Evolutionary conservation across 2,113 vertebrate genomes (phyloP), one percentile per base, ranked within the genome.

Genomic region (Antechinus stuartii): DNA sequence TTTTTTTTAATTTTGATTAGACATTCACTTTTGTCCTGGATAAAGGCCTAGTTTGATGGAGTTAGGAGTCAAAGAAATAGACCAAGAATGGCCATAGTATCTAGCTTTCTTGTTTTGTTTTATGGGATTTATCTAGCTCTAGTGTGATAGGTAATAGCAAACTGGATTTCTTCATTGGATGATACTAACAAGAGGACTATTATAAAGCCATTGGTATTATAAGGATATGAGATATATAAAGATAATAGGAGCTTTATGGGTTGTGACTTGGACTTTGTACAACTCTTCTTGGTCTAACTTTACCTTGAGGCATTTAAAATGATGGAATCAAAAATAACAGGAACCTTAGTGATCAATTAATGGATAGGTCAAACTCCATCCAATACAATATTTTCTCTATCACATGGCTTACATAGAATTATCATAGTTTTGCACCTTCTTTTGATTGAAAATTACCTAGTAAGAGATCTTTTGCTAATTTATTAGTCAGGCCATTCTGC

Each of bases 1-100:
- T 42, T 96, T 97, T 96, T 97, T 97, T 96, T 94, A 96, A 47
- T 96, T 97, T 95, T 94, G 57, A 95, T 96, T 96, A 92, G 68
- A 94, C 96, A 94, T 97, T 97, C 94, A 91, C 97, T 98, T 97
- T 98, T 98, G 96, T 97, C 97, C 95, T 46, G 50, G 89, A 35
- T n/a, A 24, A 93, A 94, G 42, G 24, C 30, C 94, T 23, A 54
- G 26, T 46, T 26, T 93, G 91, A 42, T 91, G 57, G 50, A 50
- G 47, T 49, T n/a, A 89, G 7, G 27, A 5, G 7, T 46, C 53
- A 49, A 6, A 0, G 89, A 42, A 68, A 52, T 42, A 96, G 54
- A 97, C 8, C n/a, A 84, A 84, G 68, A 2, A 84, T 42, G 35
- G n/a, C 16, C 19, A 42, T 22, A 42, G 19, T 42, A 42, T 84